Base-by-base conservation (phyloP, 1,140 invertebrate species). In the Rhagoletis pomonella region DNA sequence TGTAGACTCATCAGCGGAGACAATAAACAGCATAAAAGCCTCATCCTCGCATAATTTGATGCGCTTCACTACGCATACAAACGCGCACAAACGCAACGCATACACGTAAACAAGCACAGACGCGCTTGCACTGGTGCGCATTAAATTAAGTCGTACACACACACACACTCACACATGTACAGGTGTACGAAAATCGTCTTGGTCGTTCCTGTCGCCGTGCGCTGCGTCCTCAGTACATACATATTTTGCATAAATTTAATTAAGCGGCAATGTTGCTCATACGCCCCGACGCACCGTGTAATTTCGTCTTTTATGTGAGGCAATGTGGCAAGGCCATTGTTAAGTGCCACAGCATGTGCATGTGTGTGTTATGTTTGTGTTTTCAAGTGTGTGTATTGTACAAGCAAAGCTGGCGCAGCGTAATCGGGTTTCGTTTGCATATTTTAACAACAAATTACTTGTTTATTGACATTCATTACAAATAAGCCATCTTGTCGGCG, bases 181-280 rank as follows among this genome's bases (percentile, higher is more conserved):
- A 55, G 3, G 9, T 29, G 1, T 81, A 14, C 9, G 73, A 7
- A 50, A 2, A 7, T 58, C 19, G 47, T 81, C 17, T 58, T 19
- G 44, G 7, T 81, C 9, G 73, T 47, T 81, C 2, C 73, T 55
- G 44, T 10, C 14, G 12, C 10, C 9, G 17, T 44, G 17, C 19
- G 12, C 29, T 47, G 29, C 4, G 84, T 59, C 73, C 4, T 19
- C 29, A n/a, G n/a, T n/a, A n/a, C 29, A 29, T 29, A 29, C 58
- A 85, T 85, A 85, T 42, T 62, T 85, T 85, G 84, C 55, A 85
- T 85, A 85, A 62, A 85, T 85, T 85, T 85, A 85, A 85, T 85
- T 85, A 60, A 85, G 59, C 29, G 55, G 55, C 73, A 81, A 81
- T 85, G 84, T 85, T 85, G 84, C 84, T 85, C 84, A 62, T 62